Evolutionary conservation across 2,113 vertebrate species (phyloP).

Genomic region (Varanus komodoensis): DNA sequence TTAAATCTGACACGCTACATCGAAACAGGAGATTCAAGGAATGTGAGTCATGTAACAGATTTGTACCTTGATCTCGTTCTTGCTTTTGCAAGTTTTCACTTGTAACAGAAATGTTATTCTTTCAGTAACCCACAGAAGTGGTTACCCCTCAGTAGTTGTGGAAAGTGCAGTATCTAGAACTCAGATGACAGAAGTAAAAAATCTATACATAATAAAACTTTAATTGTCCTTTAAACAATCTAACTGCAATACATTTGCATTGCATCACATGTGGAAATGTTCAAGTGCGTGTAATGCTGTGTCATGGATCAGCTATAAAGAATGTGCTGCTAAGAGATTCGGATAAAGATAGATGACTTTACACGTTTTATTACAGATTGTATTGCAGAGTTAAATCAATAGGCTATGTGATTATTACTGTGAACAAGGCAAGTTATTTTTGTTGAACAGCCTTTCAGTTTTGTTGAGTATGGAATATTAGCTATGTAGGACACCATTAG

Average conservation of each 20-base stretch:
- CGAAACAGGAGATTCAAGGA: slow-evolving; percentile 39
- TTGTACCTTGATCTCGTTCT: slow-evolving; percentile 39
- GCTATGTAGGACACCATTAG: accelerated
- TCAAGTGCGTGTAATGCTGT: not conserved
- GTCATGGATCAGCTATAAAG: slow-evolving; percentile 5
- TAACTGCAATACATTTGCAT: slow-evolving; percentile 47
- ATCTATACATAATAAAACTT: slow-evolving; percentile 43
- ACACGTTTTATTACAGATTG: slow-evolving; percentile 19
- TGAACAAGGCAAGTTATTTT: slow-evolving; percentile 17
- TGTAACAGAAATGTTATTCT: slow-evolving; percentile 57
- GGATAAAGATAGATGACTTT: slow-evolving; percentile 10
- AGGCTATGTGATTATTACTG: slow-evolving; percentile 31
- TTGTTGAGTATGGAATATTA: not conserved
- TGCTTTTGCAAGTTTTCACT: slow-evolving; percentile 61
- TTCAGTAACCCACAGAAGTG: slow-evolving; percentile 68
- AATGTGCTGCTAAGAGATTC: not conserved
- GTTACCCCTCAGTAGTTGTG: slow-evolving; percentile 45
- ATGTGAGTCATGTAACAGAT: slow-evolving; percentile 40
- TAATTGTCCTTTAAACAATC: slow-evolving; percentile 68
- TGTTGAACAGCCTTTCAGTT: slow-evolving; percentile 10
- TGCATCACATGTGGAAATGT: slow-evolving; percentile 34
- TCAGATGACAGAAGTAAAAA: slow-evolving; percentile 62
- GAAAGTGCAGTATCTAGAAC: slow-evolving; percentile 65
- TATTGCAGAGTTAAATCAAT: slow-evolving; percentile 32
- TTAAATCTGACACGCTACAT: slow-evolving; percentile 25